Conservation (phyloP, 2,888 invertebrate genomes). For the Charanyca ferruginea region DNA sequence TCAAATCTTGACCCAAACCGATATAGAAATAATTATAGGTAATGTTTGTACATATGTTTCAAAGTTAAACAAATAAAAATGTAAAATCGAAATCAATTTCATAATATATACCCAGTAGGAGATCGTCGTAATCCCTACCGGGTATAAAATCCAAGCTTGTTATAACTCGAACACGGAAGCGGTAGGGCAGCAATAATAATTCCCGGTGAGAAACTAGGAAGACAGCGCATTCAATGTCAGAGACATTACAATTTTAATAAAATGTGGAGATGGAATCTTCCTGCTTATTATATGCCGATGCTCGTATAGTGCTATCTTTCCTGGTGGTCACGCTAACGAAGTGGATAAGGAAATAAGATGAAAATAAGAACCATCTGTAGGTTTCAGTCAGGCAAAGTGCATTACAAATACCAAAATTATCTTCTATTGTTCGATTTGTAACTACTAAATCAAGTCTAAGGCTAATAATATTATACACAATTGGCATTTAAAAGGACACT, state of each 20-base stretch:
- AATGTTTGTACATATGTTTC: too few relatives aligned
- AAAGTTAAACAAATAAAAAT: background rate
- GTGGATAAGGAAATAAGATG: background rate
- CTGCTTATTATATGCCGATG: conserved; percentile 17
- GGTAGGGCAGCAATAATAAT: conserved; percentile 59
- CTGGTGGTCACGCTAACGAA: conserved; percentile 1
- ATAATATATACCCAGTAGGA: background rate
- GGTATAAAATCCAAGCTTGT: conserved; percentile 31
- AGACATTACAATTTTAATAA: conserved; percentile 54
- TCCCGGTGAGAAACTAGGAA: conserved; percentile 71
- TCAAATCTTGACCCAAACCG: too few relatives aligned
- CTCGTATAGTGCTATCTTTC: conserved; percentile 1
- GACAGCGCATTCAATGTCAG: conserved; percentile 69
- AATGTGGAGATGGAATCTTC: conserved; percentile 38
- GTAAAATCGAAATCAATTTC: background rate
- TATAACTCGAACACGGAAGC: conserved; percentile 68
- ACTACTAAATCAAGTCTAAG: too few relatives aligned
- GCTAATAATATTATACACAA: too few relatives aligned
- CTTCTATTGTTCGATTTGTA: background rate
- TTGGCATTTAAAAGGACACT: background rate
- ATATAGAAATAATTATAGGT: too few relatives aligned
- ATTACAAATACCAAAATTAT: background rate
- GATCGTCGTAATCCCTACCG: conserved; percentile 18
- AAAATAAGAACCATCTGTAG: background rate
- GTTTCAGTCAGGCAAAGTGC: background rate